Evolutionary conservation across 2,797 vertebrate species (phyloP).

Genomic region (Sebastes iracundus): DNA sequence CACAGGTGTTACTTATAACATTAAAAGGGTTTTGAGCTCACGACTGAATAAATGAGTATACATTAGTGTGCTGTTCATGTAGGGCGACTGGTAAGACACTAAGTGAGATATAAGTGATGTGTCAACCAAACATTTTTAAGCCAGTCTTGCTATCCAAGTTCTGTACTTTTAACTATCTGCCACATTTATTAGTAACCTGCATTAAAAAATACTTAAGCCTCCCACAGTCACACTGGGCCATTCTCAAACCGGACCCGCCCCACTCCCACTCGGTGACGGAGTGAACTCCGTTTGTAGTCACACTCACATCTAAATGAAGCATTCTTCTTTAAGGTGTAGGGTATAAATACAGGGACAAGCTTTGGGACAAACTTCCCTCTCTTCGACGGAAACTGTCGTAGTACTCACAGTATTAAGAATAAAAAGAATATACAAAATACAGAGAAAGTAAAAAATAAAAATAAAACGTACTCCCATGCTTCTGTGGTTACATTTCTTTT

Average conservation of each 20-base stretch:
- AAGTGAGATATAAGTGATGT: not conserved
- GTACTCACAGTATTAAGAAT: too few species aligned
- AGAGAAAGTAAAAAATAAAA: too few species aligned
- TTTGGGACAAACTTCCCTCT: too few species aligned
- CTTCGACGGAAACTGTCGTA: too few species aligned
- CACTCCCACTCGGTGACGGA: rapidly evolving
- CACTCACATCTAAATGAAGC: too few species aligned
- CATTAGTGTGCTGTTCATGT: not conserved
- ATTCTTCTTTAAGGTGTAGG: too few species aligned
- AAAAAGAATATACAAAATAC: too few species aligned
- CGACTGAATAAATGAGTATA: not conserved
- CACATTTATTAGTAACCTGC: not conserved
- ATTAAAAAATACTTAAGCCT: not conserved
- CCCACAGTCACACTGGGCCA: not conserved
- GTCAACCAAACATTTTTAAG: not conserved
- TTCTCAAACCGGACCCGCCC: too few species aligned
- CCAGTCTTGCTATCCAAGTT: not conserved
- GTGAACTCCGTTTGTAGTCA: too few species aligned
- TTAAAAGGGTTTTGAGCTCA: rapidly evolving
- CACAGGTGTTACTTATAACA: not conserved
- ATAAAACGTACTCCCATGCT: too few species aligned
- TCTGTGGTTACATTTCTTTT: too few species aligned
- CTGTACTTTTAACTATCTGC: not conserved
- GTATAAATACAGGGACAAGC: too few species aligned
- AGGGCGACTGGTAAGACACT: not conserved